Evolutionary conservation across 2,888 invertebrate genomes (phyloP).

Genomic region (Diabrotica balteata): DNA sequence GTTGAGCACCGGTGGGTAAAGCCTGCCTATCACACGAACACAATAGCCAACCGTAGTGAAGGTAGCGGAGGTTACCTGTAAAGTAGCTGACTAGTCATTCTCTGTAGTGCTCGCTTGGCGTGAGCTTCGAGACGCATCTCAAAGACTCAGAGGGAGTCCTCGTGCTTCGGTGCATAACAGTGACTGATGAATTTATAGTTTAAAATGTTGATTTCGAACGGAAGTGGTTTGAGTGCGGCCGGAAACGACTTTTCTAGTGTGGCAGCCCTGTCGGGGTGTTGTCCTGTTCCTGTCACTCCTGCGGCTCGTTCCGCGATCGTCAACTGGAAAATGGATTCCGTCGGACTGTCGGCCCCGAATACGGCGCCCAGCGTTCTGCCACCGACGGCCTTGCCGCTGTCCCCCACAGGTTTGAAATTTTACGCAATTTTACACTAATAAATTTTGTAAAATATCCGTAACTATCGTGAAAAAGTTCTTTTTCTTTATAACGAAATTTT

Average conservation of each 20-base stretch:
- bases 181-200: conserved; percentile 10
- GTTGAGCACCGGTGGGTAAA: conserved; percentile 57
- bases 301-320: conserved; percentile 56
- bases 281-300: conserved; percentile 66
- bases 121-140: conserved; percentile 51
- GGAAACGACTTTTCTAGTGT: conserved; percentile 60
- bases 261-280: conserved; percentile 59
- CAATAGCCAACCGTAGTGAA: conserved; percentile 60
- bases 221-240: conserved; percentile 60
- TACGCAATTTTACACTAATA: too few species aligned
- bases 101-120: conserved; percentile 60
- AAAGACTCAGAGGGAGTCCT: conserved; percentile 7
- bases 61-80: conserved; percentile 59
- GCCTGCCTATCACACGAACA: conserved; percentile 59
- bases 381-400: conserved; percentile 64
- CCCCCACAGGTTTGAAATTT: conserved; percentile 62
- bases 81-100: conserved; percentile 60
- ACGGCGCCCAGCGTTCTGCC: conserved; percentile 62
- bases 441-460: too few species aligned
- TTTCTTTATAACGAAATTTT: too few species aligned
- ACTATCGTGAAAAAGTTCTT: too few species aligned
- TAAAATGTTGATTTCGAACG: conserved; percentile 71
- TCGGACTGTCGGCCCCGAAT: conserved; percentile 61
- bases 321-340: conserved; percentile 71
- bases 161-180: conserved; percentile 8